A percentile compares a stretch with the other conserved stretches of the same genome.
Conservation (phyloP, 2,888 invertebrate genomes). For the Tinea trinotella region DNA sequence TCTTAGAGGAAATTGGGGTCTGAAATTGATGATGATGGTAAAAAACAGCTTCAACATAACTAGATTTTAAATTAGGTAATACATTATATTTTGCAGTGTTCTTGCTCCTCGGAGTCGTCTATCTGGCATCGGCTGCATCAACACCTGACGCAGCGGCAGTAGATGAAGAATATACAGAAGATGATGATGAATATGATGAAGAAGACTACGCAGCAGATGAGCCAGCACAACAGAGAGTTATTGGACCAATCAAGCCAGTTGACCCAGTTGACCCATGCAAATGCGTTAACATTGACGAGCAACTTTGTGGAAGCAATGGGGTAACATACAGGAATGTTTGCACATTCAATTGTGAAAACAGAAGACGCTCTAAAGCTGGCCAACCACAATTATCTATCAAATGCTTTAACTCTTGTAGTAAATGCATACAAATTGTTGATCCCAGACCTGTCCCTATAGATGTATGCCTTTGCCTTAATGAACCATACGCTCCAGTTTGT, state of each 20-base stretch:
- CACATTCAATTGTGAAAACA: neutral
- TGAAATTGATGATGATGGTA: no score
- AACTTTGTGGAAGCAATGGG: conserved; percentile 5
- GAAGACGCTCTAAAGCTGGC: conserved; percentile 19
- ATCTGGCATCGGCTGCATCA: neutral
- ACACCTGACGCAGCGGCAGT: no score
- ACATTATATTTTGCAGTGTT: neutral
- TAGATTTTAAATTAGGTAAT: no score
- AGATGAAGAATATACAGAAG: no score
- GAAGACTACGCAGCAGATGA: neutral
- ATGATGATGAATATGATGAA: no score
- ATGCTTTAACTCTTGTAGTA: neutral
- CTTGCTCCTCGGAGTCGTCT: neutral
- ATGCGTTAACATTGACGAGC: no score
- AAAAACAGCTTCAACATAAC: no score
- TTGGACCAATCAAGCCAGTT: neutral
- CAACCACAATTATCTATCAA: neutral
- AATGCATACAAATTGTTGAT: neutral
- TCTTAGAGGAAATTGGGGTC: no score
- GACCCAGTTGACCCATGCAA: neutral
- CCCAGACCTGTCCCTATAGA: conserved; percentile 21
- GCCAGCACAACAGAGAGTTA: neutral
- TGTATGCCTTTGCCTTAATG: conserved; percentile 17
- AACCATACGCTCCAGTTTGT: conserved; percentile 61
- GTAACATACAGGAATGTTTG: neutral